These are phyloP conservation scores for Graptemys geographica DNA, from an alignment of 2,797 vertebrate genomes.

Conservation along the genomic window DNA sequence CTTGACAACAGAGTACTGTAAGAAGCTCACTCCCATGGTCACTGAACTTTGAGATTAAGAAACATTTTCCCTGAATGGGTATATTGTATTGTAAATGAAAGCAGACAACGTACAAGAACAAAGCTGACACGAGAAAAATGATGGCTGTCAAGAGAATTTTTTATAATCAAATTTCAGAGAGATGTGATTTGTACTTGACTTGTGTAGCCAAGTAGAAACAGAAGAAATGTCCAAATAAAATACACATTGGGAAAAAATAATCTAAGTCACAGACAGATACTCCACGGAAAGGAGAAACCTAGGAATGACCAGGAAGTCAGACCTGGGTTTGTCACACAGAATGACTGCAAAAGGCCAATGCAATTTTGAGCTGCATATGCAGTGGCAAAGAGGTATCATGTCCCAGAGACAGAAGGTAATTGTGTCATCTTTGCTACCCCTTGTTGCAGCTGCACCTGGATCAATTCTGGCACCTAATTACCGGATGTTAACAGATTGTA, in stretches of 20 bases:
- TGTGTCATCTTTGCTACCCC: background rate
- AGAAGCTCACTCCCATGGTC: background rate
- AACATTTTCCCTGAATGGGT: background rate
- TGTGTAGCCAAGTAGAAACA: background rate
- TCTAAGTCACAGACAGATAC: background rate
- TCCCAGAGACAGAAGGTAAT: background rate
- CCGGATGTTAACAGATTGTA: background rate
- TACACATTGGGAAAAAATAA: background rate
- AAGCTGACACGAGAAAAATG: background rate
- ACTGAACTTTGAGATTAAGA: background rate
- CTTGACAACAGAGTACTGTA: background rate
- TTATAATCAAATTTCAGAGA: background rate
- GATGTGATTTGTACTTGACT: background rate
- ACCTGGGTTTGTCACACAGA: background rate
- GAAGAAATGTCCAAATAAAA: background rate
- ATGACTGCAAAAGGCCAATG: background rate
- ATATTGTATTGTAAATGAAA: background rate
- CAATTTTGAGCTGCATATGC: background rate
- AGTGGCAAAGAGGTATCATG: background rate
- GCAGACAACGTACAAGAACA: background rate
- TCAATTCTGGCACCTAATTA: background rate
- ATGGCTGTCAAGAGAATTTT: background rate
- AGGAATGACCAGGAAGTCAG: background rate
- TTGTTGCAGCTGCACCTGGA: background rate
- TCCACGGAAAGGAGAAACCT: background rate